These are phyloP conservation scores for Helicolenus hilgendorfi DNA, from an alignment of 2,797 vertebrate species.

Conservation along the genomic window DNA sequence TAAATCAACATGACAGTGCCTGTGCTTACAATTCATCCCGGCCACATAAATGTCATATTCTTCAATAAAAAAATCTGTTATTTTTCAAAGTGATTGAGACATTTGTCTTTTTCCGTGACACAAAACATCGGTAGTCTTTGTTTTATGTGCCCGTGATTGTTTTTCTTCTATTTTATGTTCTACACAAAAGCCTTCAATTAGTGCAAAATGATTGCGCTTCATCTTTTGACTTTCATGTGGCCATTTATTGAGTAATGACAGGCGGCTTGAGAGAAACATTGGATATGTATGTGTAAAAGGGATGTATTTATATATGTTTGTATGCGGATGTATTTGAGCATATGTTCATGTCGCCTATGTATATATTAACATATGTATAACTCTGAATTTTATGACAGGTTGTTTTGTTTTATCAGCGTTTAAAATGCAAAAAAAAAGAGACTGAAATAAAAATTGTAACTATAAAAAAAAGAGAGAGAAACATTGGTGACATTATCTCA, in stretches of 20 bases:
- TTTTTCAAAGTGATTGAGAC: neutral
- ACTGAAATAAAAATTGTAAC: no score
- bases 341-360: no score
- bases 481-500: neutral
- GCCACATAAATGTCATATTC: neutral
- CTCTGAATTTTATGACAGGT: no score
- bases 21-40: neutral
- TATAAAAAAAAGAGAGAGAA: neutral
- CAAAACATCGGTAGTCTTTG: neutral
- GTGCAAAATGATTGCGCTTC: neutral
- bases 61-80: neutral
- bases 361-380: no score
- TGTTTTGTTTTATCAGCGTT: no score
- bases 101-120: neutral
- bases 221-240: neutral
- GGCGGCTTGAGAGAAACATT: no score
- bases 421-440: no score
- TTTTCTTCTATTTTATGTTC: neutral
- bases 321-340: no score
- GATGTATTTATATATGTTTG: no score
- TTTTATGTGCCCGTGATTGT: neutral
- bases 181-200: neutral
- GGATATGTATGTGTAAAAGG: no score
- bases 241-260: neutral
- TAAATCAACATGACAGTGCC: neutral